Conservation (phyloP, 2,888 invertebrate genomes). For the Griposia aprilina region DNA sequence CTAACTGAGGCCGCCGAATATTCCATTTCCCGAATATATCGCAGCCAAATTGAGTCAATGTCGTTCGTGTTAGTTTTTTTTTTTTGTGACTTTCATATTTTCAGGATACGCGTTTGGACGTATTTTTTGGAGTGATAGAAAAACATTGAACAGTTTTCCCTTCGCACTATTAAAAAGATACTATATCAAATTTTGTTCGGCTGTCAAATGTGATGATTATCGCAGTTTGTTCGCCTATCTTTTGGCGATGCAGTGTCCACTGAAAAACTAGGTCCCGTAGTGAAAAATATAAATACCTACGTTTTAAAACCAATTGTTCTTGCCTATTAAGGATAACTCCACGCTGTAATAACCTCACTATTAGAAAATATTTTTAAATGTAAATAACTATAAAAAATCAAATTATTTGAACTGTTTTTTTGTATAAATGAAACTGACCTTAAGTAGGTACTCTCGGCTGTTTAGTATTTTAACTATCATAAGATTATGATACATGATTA, state of each 20-base stretch:
- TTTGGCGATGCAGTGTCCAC: neutral
- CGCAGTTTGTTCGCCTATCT: conserved; percentile 13
- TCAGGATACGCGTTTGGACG: conserved; percentile 14
- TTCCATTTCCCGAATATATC: conserved; percentile 61
- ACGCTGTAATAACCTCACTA: neutral
- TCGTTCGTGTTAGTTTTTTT: conserved; percentile 52
- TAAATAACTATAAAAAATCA: neutral
- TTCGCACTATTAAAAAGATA: conserved; percentile 15
- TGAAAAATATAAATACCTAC: neutral
- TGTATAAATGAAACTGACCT: neutral
- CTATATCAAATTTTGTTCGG: conserved; percentile 39
- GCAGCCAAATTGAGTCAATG: conserved; percentile 62
- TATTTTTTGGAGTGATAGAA: conserved; percentile 43
- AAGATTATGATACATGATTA: too few relatives aligned
- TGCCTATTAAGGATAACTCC: neutral
- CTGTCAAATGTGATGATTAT: conserved; percentile 23
- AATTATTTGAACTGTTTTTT: neutral
- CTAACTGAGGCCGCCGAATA: conserved; percentile 57
- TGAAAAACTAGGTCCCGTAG: neutral
- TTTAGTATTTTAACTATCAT: neutral
- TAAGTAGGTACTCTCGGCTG: neutral
- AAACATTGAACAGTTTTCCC: conserved; percentile 31
- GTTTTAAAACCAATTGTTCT: neutral
- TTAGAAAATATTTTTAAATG: neutral
- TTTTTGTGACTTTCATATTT: conserved; percentile 57